A percentile compares a stretch with the other conserved stretches of the same genome.
Conservation (phyloP, 2,113 vertebrate species). For the Antechinus flavipes region DNA sequence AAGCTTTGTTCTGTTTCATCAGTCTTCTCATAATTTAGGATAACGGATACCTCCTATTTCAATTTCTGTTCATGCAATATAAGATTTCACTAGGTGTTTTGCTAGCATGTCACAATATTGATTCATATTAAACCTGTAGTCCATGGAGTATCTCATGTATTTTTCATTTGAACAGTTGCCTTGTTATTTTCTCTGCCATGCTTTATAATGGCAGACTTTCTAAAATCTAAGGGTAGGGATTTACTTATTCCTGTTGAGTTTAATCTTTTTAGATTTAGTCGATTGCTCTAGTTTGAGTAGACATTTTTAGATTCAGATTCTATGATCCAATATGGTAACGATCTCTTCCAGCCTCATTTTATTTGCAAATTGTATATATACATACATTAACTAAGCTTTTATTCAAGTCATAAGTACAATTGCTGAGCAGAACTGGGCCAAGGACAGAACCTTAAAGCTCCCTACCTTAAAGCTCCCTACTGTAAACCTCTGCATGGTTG, state of each 20-base stretch:
- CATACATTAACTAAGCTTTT: not conserved
- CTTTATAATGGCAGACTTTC: not conserved
- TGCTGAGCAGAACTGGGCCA: not conserved
- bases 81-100: not conserved
- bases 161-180: not conserved
- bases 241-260: not conserved
- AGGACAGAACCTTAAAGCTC: not conserved
- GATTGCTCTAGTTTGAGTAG: not conserved
- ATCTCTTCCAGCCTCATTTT: not conserved
- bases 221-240: not conserved
- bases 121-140: not conserved
- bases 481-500: not conserved
- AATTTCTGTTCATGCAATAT: not conserved
- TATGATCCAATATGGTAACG: not conserved
- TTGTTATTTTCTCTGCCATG: not conserved
- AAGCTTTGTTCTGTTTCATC: not conserved
- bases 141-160: not conserved
- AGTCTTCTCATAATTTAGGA: not conserved
- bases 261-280: not conserved
- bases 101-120: not conserved
- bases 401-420: not conserved
- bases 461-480: not conserved
- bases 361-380: not conserved
- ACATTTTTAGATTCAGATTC: not conserved
- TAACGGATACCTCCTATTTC: not conserved